A percentile compares a stretch with the other conserved stretches of the same genome.
Conservation (phyloP, 2,888 invertebrate species). For the Rhynchonema sp. region DNA sequence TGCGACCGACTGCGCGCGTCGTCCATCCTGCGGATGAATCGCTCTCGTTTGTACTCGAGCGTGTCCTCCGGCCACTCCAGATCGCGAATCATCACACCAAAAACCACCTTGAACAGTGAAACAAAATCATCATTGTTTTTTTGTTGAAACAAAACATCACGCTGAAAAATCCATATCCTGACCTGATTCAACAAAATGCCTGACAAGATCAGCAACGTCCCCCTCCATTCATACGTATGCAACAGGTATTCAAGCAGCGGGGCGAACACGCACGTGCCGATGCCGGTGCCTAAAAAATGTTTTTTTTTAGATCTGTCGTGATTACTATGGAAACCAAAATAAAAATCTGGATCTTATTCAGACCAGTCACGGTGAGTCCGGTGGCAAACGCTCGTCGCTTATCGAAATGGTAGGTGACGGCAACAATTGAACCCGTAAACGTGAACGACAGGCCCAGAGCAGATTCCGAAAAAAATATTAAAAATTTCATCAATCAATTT, state of each 20-base stretch:
- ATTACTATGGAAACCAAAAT: neutral
- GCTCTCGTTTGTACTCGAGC: conserved; percentile 12
- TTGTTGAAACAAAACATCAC: neutral
- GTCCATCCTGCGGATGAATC: conserved; percentile 5
- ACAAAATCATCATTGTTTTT: neutral
- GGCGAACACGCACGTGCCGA: conserved; percentile 66
- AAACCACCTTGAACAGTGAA: conserved; percentile 36
- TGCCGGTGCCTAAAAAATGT: conserved; percentile 11
- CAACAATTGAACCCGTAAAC: conserved; percentile 68
- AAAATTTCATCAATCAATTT: too few species aligned
- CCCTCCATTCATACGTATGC: conserved; percentile 46
- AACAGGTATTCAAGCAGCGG: conserved; percentile 50
- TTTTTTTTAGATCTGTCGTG: too few species aligned
- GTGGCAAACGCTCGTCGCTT: conserved; percentile 62
- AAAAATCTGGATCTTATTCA: neutral
- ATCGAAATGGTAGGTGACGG: conserved; percentile 73
- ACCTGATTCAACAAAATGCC: conserved; percentile 57
- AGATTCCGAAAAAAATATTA: too few species aligned
- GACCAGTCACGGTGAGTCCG: conserved; percentile 31
- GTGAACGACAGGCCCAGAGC: conserved; percentile 66
- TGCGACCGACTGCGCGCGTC: neutral
- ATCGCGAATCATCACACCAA: conserved; percentile 60
- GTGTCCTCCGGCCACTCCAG: conserved; percentile 53
- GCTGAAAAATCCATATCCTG: too few species aligned
- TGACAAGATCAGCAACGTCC: conserved; percentile 30